Conservation (phyloP, 2,113 vertebrate species). For the Halcyon malimbica region DNA sequence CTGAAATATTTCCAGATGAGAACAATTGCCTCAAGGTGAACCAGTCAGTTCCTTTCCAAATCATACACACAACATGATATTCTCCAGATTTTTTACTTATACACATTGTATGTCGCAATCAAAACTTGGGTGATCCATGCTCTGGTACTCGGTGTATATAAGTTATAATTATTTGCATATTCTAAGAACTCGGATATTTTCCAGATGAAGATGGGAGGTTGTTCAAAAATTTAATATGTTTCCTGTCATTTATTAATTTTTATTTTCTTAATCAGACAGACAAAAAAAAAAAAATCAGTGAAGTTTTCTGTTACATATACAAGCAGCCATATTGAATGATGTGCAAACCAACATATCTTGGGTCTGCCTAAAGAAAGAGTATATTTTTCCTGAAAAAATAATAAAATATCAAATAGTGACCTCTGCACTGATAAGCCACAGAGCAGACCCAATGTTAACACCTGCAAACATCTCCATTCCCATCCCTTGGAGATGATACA, state of each 20-base stretch:
- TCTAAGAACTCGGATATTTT: background rate
- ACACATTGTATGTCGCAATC: background rate
- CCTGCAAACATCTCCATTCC: background rate
- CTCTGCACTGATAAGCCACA: background rate
- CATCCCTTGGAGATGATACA: background rate
- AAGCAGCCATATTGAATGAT: background rate
- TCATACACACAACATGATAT: background rate
- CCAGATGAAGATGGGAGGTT: fast-evolving
- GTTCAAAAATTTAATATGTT: background rate
- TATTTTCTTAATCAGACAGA: background rate
- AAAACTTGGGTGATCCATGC: background rate
- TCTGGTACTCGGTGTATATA: background rate
- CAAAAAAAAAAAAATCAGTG: background rate
- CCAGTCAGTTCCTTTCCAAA: background rate
- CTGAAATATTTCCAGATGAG: background rate
- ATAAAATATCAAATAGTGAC: background rate
- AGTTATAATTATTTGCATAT: fast-evolving
- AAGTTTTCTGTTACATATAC: background rate
- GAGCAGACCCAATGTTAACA: too few species aligned
- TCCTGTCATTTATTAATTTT: background rate
- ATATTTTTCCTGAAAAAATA: background rate
- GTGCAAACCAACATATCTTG: background rate
- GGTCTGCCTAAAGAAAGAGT: background rate
- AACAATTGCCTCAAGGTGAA: background rate
- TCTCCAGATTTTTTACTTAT: background rate